phyloP scores from a whole-genome alignment of 2,797 vertebrate genomes.

The Peromyscus melanophrys region DNA sequence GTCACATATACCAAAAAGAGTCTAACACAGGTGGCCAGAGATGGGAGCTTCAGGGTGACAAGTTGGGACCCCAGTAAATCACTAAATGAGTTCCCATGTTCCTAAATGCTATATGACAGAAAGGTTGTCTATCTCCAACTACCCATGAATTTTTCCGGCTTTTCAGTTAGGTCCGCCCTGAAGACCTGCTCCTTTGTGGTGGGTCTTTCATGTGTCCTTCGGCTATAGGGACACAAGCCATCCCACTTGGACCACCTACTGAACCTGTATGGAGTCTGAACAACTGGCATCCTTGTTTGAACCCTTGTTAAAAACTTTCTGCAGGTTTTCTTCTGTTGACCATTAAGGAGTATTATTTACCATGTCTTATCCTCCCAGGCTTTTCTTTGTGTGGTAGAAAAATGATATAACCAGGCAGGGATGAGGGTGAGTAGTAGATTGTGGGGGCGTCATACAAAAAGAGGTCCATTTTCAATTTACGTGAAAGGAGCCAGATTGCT shows the following conservation, averaged over 20 bases:
- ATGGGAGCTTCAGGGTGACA: not conserved
- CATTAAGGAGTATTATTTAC: slow-evolving; percentile 32
- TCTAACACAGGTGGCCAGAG: not conserved
- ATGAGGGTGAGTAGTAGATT: not conserved
- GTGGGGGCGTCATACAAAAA: not conserved
- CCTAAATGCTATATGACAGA: not conserved
- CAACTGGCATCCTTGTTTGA: not conserved
- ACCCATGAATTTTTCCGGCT: not conserved
- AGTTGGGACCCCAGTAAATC: not conserved
- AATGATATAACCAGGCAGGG: not conserved
- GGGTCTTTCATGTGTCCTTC: not conserved
- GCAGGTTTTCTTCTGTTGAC: slow-evolving; percentile 10
- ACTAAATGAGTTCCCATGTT: not conserved
- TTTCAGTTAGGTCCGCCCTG: not conserved
- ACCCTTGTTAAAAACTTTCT: not conserved
- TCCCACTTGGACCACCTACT: not conserved
- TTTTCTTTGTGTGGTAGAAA: slow-evolving; percentile 26
- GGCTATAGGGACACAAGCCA: not conserved
- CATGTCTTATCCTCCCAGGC: not conserved
- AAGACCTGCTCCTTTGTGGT: not conserved
- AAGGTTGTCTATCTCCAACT: not conserved
- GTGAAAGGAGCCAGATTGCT: not conserved
- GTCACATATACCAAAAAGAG: not conserved
- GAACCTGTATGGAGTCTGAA: not conserved
- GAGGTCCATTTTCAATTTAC: slow-evolving; percentile 43